These are phyloP conservation scores for Drosophila pectinifera DNA, from an alignment of 1,140 invertebrate genomes.

Conservation along the genomic window DNA sequence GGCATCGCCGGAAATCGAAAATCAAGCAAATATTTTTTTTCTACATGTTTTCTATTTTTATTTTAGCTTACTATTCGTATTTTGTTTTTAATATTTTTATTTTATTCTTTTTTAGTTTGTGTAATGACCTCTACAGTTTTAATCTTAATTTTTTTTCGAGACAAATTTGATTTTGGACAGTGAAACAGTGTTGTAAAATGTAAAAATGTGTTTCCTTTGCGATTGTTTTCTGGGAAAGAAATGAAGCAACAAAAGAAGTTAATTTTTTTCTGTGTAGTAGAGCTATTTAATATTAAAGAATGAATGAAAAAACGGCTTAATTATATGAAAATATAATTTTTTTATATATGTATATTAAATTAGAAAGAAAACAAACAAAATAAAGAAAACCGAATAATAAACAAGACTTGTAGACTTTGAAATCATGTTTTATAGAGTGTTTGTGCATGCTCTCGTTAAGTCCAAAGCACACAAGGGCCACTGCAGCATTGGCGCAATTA, in stretches of 20 bases:
- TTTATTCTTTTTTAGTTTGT: conserved; percentile 56
- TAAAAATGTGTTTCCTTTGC: conserved; percentile 49
- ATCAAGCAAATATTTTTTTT: conserved; percentile 23
- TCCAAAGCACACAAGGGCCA: not conserved
- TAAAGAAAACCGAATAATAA: conserved; percentile 63
- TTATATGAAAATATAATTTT: conserved; percentile 60
- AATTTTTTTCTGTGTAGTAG: conserved; percentile 61
- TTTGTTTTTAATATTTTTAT: conserved; percentile 66
- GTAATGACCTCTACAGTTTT: conserved; percentile 42
- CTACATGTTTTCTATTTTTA: conserved; percentile 54
- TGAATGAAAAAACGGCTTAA: conserved; percentile 40
- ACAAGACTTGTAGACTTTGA: conserved; percentile 23
- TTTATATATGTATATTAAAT: conserved; percentile 60
- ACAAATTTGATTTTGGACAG: conserved; percentile 41
- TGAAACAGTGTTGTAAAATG: conserved; percentile 53
- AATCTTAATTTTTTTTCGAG: conserved; percentile 32
- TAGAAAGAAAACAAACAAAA: conserved; percentile 56
- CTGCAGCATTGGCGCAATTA: no score
- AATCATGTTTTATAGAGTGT: conserved; percentile 2
- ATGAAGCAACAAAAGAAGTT: conserved; percentile 36
- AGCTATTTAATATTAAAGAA: conserved; percentile 71
- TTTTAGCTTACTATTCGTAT: conserved; percentile 39
- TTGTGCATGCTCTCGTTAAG: not conserved
- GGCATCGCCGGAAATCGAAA: conserved; percentile 37
- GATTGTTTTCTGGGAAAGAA: conserved; percentile 49